Conservation (phyloP, 2,797 vertebrate genomes). For the Neosalanx taihuensis region DNA sequence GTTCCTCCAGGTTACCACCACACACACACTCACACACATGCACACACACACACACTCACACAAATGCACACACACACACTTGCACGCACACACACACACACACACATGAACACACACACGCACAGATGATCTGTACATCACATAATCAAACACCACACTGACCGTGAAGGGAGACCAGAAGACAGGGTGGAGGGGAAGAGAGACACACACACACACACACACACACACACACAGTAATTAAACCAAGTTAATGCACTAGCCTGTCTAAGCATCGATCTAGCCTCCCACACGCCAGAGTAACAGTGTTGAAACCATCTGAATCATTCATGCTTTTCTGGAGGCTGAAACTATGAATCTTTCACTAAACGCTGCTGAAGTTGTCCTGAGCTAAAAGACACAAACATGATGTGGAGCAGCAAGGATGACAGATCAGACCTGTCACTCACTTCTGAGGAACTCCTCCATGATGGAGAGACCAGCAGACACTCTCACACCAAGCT, state of each 20-base stretch:
- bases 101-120: no score
- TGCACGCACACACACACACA: no score
- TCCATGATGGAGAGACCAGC: neutral
- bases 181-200: neutral
- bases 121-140: slow-evolving; percentile 1
- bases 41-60: no score
- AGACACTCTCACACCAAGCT: neutral
- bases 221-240: slow-evolving; percentile 33
- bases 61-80: no score
- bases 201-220: no score
- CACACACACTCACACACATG: no score
- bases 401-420: neutral
- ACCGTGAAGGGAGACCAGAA: neutral
- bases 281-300: slow-evolving; percentile 25
- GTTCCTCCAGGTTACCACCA: no score
- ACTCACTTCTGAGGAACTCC: neutral
- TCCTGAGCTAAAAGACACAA: neutral
- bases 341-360: slow-evolving; percentile 1
- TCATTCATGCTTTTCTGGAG: neutral
- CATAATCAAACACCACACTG: slow-evolving; percentile 28
- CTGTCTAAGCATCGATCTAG: slow-evolving; percentile 50
- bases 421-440: neutral
- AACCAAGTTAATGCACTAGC: slow-evolving; percentile 46
- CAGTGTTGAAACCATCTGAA: neutral
- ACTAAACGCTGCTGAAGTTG: neutral